Conservation (phyloP, 2,797 vertebrate genomes). For the Tapera naevia region DNA sequence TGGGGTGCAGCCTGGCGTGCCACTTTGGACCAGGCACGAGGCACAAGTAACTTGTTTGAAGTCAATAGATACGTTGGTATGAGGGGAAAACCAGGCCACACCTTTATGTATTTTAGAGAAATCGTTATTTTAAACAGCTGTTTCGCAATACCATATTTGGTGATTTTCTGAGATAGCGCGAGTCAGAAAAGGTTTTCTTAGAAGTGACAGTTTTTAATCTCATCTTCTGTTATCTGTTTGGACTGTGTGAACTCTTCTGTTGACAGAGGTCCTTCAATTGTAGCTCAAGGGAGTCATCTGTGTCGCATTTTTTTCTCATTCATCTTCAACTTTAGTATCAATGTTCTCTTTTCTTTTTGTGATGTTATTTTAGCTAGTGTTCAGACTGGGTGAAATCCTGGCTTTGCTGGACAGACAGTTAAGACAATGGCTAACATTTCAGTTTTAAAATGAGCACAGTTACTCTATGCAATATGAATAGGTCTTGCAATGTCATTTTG, state of each 20-base stretch:
- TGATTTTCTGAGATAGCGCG: neutral
- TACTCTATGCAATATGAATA: neutral
- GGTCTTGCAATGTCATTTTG: neutral
- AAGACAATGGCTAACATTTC: neutral
- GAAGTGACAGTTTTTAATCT: neutral
- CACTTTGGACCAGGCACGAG: rapidly evolving
- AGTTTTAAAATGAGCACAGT: neutral
- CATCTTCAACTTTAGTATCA: neutral
- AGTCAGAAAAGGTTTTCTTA: neutral
- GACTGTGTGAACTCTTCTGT: neutral
- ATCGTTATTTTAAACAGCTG: neutral
- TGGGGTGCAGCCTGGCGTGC: neutral
- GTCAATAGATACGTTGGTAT: rapidly evolving
- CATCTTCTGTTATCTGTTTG: neutral
- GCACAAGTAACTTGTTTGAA: neutral
- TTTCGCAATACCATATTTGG: neutral
- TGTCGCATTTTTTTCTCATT: neutral
- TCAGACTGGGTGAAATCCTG: neutral
- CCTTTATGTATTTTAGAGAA: neutral
- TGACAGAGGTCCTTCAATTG: neutral
- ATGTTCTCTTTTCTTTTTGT: neutral
- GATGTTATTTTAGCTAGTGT: neutral
- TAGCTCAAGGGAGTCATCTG: neutral
- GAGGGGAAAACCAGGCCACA: neutral
- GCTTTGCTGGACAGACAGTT: neutral